phyloP scores from a whole-genome alignment of 2,113 vertebrate genomes.

The Pelmatolapia mariae region DNA sequence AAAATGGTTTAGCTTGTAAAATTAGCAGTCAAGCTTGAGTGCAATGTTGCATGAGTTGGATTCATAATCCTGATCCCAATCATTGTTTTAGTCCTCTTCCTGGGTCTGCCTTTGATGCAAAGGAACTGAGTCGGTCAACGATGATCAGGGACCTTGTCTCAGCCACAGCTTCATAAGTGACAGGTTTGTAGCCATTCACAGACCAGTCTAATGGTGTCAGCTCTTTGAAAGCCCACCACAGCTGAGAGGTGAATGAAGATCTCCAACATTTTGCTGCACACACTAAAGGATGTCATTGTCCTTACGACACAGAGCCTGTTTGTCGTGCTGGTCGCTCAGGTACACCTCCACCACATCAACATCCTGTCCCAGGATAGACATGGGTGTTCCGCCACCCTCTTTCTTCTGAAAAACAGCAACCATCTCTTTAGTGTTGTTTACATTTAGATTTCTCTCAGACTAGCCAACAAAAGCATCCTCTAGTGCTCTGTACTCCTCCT shows the following conservation, averaged over 20 bases:
- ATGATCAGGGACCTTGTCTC: background rate
- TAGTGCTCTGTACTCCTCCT: background rate
- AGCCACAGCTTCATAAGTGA: background rate
- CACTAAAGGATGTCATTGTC: background rate
- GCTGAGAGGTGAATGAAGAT: background rate
- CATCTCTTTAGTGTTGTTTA: background rate
- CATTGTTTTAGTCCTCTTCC: background rate
- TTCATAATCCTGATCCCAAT: background rate
- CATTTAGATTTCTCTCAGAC: background rate
- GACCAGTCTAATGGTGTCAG: background rate
- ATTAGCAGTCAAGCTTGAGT: background rate
- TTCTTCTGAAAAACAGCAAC: background rate
- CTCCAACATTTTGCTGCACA: background rate
- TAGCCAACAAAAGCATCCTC: background rate
- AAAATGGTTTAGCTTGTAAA: background rate
- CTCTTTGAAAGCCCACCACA: background rate
- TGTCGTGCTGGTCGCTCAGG: background rate
- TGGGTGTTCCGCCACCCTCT: background rate
- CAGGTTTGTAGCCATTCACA: background rate
- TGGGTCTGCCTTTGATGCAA: background rate
- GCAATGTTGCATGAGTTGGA: background rate
- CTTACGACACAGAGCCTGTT: background rate
- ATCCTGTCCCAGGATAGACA: background rate
- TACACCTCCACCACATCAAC: background rate
- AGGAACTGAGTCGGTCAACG: background rate